Percentiles rank a stretch among this genome's conserved stretches.
These are phyloP conservation scores for Lycodopsis pacificus DNA, from an alignment of 2,797 vertebrate species.

Conservation along the genomic window DNA sequence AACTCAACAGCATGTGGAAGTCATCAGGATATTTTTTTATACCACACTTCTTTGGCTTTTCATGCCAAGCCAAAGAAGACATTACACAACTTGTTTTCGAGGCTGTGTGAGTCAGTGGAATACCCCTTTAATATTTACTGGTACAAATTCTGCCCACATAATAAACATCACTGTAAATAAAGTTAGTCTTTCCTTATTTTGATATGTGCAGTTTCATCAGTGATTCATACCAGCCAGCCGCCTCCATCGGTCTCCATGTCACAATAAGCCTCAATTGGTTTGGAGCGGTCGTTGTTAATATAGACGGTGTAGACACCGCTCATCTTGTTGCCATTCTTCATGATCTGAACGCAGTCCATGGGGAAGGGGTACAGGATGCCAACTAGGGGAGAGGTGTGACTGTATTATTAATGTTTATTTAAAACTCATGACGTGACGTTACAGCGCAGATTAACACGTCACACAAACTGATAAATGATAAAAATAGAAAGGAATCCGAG, in stretches of 20 bases:
- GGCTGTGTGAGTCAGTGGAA: not conserved
- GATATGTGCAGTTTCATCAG: not conserved
- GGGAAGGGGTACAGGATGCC: constrained; percentile 83
- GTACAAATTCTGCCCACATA: not conserved
- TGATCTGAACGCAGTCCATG: constrained; percentile 87
- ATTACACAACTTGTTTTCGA: not conserved
- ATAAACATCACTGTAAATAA: not conserved
- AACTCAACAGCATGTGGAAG: constrained; percentile 11
- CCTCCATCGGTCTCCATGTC: constrained; percentile 92
- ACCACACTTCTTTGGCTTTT: not conserved
- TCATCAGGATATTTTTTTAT: not conserved
- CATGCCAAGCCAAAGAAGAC: not conserved
- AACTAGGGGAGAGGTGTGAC: constrained; percentile 65
- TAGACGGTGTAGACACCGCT: constrained; percentile 88
- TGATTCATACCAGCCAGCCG: constrained; percentile 85
- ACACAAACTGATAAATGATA: not conserved
- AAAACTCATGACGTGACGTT: not conserved
- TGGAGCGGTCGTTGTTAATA: constrained; percentile 79
- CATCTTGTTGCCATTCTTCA: constrained; percentile 82
- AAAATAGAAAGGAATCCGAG: not conserved
- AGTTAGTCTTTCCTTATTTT: not conserved
- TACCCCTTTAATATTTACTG: not conserved
- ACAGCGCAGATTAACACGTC: not conserved
- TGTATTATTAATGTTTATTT: constrained; percentile 2
- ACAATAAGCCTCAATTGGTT: constrained; percentile 86